A percentile compares a stretch with the other conserved stretches of the same genome.
Evolutionary conservation across 2,113 vertebrate species (phyloP).

Genomic region (Siniperca knerii): DNA sequence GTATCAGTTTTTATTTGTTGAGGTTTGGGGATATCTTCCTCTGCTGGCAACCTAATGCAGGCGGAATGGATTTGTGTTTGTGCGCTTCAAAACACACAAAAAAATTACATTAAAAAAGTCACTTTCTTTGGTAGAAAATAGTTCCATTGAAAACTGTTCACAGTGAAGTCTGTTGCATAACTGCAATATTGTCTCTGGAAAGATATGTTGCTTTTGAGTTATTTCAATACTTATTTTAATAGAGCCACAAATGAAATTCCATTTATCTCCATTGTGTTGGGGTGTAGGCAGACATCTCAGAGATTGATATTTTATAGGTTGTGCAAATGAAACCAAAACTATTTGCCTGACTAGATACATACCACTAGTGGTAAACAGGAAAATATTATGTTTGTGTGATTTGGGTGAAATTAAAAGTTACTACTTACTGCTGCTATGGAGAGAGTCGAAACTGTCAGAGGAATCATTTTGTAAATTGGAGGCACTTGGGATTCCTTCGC

Average conservation of each 20-base stretch:
- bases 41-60: neutral
- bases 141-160: neutral
- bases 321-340: neutral
- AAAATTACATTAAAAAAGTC: neutral
- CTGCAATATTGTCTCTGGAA: slow-evolving; percentile 2
- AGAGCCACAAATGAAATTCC: slow-evolving; percentile 2
- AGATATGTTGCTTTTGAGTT: neutral
- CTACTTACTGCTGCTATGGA: neutral
- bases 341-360: neutral
- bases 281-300: neutral
- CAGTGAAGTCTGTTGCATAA: neutral
- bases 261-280: neutral
- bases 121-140: neutral
- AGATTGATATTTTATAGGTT: neutral
- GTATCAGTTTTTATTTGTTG: slow-evolving; percentile 12
- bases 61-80: neutral
- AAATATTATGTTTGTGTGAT: neutral
- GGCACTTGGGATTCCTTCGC: slow-evolving; percentile 42
- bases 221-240: neutral
- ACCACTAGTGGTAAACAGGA: neutral
- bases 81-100: neutral
- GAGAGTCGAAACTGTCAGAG: slow-evolving; percentile 12
- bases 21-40: slow-evolving; percentile 4
- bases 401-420: neutral
- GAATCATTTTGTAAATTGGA: slow-evolving; percentile 33